phyloP scores from a whole-genome alignment of 2,888 invertebrate genomes.

The Schizaphis graminum region DNA sequence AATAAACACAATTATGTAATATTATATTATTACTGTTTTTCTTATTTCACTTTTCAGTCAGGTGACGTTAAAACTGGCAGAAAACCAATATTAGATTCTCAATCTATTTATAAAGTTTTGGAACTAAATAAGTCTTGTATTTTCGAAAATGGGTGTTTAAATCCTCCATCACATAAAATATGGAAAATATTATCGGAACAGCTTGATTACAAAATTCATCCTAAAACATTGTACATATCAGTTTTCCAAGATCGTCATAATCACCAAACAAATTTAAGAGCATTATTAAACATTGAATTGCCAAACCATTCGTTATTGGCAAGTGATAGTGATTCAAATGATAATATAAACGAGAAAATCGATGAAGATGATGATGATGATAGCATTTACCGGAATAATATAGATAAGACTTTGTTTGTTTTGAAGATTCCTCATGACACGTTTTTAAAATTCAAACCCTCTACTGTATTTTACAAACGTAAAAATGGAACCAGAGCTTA shows the following conservation, averaged over 20 bases:
- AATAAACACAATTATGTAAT: too few relatives aligned
- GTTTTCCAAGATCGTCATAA: not conserved
- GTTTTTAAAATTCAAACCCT: not conserved
- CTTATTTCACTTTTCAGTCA: not conserved
- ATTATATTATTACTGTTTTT: too few relatives aligned
- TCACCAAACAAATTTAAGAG: not conserved
- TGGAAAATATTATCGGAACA: not conserved
- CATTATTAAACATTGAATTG: not conserved
- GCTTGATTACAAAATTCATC: not conserved
- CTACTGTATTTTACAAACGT: not conserved
- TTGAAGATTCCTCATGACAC: not conserved
- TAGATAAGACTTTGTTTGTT: not conserved
- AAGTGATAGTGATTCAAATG: not conserved
- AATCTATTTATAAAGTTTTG: conserved; percentile 7
- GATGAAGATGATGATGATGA: not conserved
- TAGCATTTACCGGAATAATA: not conserved
- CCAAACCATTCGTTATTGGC: not conserved
- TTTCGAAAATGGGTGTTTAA: not conserved
- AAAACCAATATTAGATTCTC: not conserved
- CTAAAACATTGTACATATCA: not conserved
- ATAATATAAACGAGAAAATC: not conserved
- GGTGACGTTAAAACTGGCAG: not conserved
- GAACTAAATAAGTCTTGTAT: not conserved
- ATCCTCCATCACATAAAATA: conserved; percentile 5
- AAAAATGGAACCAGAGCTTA: not conserved